Conservation (phyloP, 1,140 invertebrate species). For the Nasonia giraulti region DNA sequence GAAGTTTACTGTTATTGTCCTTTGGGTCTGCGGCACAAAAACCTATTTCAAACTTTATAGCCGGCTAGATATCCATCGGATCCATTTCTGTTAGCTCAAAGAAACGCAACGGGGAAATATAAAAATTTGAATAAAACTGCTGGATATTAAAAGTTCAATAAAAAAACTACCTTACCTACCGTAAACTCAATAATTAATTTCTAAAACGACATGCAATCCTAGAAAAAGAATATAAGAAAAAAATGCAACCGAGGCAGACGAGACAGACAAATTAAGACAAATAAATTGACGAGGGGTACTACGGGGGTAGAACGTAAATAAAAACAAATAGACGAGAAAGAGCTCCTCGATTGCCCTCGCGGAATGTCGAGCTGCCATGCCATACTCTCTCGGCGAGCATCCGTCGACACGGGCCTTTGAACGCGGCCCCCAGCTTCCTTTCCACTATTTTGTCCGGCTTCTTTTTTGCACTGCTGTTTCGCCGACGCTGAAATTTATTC, state of each 20-base stretch:
- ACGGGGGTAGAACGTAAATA: neutral
- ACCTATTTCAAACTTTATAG: no score
- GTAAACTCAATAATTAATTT: no score
- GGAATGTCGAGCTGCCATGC: neutral
- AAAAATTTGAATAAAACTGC: no score
- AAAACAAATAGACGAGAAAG: slow-evolving; percentile 18
- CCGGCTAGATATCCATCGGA: no score
- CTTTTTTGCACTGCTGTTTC: neutral
- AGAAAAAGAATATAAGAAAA: neutral
- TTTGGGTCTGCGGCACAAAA: no score
- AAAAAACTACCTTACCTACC: no score
- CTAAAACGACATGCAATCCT: neutral
- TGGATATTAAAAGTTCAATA: no score
- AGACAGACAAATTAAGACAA: slow-evolving; percentile 28
- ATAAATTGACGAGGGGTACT: neutral
- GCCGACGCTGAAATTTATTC: neutral
- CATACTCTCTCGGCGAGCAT: neutral
- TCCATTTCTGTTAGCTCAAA: no score
- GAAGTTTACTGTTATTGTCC: no score
- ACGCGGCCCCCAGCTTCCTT: neutral
- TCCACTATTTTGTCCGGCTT: neutral
- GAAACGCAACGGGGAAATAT: no score
- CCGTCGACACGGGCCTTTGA: neutral
- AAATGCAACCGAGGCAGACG: neutral
- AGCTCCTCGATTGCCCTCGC: neutral